Evolutionary conservation across 1,140 invertebrate genomes (phyloP), one percentile per base, ranked within the genome.

Genomic region (Drosophila micromelanica): DNA sequence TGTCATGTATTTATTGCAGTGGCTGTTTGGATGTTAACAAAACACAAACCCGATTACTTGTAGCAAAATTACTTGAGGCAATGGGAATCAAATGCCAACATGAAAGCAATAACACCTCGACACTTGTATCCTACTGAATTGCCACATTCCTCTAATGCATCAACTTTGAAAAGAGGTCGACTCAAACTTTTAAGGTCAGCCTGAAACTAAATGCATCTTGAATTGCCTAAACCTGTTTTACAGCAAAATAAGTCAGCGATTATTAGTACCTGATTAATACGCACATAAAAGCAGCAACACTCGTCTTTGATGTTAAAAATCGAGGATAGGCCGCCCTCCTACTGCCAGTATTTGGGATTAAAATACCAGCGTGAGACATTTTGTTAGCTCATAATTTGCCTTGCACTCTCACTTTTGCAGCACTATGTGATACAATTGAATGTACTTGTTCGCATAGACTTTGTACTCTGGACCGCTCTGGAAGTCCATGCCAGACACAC

Each of bases 61-160:
- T 82, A 82, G 78, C 82, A 82, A 87, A 82, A 87, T 87, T 87
- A 73, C 56, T 87, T 79, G 78, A 84, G 84, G 84, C 84, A 89
- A 87, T 77, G 84, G 80, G 84, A 87, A 87, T 84, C 84, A 87
- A 87, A 87, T 89, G 84, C 84, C 84, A 87, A 84, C 84, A 89
- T 87, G 76, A 89, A 87, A 79, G 85, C 84, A 89, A 87, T 81
- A 87, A 78, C 68, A 86, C 61, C 67, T 63, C 79, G 78, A 62
- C 27, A 27, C 27, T 27, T 27, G 27, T 27, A 27, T 6, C 27
- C 5, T 6, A 27, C 27, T 6, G 27, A 27, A 27, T 6, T 27
- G 27, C 27, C 5, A 6, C 61, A 77, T 42, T 40, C 61, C 76
- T 70, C 65, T 61, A 63, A 78, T 27, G 63, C 48, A 67, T 54